phyloP scores from a whole-genome alignment of 2,797 vertebrate genomes.

The Margarornis squamiger region DNA sequence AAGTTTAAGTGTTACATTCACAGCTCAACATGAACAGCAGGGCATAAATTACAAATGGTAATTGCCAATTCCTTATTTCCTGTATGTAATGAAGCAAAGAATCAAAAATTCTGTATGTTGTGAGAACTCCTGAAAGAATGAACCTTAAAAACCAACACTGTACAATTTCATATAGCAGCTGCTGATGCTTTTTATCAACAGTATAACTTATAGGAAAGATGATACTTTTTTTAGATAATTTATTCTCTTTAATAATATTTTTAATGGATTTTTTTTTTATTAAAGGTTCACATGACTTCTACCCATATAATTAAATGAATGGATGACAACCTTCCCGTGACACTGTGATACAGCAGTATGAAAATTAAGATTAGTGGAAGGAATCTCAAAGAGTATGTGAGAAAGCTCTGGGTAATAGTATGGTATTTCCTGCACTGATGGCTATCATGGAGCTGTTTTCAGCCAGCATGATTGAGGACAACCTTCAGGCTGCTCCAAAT shows the following conservation, averaged over 20 bases:
- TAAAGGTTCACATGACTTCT: not conserved
- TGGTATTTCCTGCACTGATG: not conserved
- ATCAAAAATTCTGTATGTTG: not conserved
- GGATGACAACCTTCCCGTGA: not conserved
- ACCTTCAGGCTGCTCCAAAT: not conserved
- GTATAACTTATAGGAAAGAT: not conserved
- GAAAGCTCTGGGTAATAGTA: not conserved
- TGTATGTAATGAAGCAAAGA: not conserved
- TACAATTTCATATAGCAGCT: not conserved
- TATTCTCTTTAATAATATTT: not conserved
- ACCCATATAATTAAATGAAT: not conserved
- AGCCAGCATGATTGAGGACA: not conserved
- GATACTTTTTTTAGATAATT: not conserved
- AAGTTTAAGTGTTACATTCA: not conserved
- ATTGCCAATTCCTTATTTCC: not conserved
- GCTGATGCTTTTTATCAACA: not conserved
- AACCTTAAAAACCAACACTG: not conserved
- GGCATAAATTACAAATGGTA: not conserved
- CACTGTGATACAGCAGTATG: not conserved
- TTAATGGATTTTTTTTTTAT: not conserved
- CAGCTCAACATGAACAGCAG: not conserved
- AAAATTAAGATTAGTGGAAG: not conserved
- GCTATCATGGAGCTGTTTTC: not conserved
- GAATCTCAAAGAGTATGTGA: not conserved
- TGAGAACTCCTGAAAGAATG: not conserved